Percentiles rank a stretch among this genome's conserved stretches.
These are phyloP conservation scores for Anaspis maculata DNA, from an alignment of 2,888 invertebrate genomes.

Conservation along the genomic window DNA sequence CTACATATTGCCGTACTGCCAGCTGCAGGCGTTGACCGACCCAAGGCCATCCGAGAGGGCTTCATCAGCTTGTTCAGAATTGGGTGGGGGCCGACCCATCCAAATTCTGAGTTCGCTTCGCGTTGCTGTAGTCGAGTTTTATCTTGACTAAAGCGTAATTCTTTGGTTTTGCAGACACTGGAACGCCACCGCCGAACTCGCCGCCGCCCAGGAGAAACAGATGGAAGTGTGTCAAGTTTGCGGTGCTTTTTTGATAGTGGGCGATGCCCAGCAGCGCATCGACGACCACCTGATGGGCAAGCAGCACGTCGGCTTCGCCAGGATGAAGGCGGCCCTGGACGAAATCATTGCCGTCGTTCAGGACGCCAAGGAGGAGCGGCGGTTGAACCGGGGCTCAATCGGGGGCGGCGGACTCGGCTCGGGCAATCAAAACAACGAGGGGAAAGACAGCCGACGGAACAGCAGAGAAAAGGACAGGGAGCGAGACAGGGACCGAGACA, in stretches of 20 bases:
- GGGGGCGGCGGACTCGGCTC: constrained; percentile 26
- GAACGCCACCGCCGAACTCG: constrained; percentile 73
- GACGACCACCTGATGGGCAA: constrained; percentile 98
- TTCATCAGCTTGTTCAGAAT: no score
- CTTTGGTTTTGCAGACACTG: no score
- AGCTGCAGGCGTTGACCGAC: no score
- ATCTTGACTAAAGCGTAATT: no score
- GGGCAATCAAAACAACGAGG: constrained; percentile 20
- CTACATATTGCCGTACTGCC: no score
- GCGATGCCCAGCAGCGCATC: constrained; percentile 94
- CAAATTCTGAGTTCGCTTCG: no score
- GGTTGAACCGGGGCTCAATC: constrained; percentile 16
- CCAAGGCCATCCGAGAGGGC: no score
- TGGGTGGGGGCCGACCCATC: no score
- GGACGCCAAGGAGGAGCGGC: constrained; percentile 48
- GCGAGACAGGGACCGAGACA: constrained; percentile 19
- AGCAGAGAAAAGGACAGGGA: constrained; percentile 18
- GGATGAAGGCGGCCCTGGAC: constrained; percentile 59
- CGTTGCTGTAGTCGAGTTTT: no score
- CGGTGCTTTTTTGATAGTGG: constrained; percentile 97
- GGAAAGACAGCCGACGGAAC: constrained; percentile 15
- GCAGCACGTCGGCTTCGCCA: constrained; percentile 88
- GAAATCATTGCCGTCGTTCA: constrained; percentile 45
- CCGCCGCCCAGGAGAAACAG: constrained; percentile 88
- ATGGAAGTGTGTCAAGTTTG: constrained; percentile 99